These are phyloP conservation scores for Danionella dracula DNA, from an alignment of 2,797 vertebrate genomes.

Conservation along the genomic window DNA sequence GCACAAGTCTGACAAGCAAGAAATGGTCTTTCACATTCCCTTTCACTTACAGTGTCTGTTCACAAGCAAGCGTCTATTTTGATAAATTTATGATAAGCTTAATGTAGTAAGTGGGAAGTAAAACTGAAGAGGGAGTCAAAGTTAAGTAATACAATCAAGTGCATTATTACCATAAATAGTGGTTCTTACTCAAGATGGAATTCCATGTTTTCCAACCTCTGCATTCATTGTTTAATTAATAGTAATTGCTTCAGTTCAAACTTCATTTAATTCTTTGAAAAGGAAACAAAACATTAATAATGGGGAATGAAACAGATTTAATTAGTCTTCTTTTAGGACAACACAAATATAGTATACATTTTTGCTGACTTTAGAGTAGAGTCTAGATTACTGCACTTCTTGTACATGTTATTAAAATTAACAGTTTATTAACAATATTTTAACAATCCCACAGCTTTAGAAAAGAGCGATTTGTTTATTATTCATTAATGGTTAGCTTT, in stretches of 20 bases:
- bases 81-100: constrained; percentile 30
- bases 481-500: too few relatives aligned
- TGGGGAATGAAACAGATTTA: too few relatives aligned
- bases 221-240: neutral
- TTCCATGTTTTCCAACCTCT: neutral
- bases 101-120: constrained; percentile 4
- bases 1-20: constrained; percentile 61
- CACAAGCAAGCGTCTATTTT: constrained; percentile 25
- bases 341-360: neutral
- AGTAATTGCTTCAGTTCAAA: neutral
- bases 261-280: too few relatives aligned
- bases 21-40: constrained; percentile 64
- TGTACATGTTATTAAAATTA: too few relatives aligned
- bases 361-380: too few relatives aligned
- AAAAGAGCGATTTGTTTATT: too few relatives aligned
- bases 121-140: constrained; percentile 4
- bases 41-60: constrained; percentile 34
- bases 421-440: too few relatives aligned
- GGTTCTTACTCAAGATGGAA: neutral
- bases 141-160: constrained; percentile 1
- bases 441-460: too few relatives aligned
- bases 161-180: constrained; percentile 8
- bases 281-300: too few relatives aligned
- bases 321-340: too few relatives aligned
- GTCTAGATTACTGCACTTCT: too few relatives aligned